These are phyloP conservation scores for Phortica magna DNA, from an alignment of 2,888 invertebrate species.

Conservation along the genomic window DNA sequence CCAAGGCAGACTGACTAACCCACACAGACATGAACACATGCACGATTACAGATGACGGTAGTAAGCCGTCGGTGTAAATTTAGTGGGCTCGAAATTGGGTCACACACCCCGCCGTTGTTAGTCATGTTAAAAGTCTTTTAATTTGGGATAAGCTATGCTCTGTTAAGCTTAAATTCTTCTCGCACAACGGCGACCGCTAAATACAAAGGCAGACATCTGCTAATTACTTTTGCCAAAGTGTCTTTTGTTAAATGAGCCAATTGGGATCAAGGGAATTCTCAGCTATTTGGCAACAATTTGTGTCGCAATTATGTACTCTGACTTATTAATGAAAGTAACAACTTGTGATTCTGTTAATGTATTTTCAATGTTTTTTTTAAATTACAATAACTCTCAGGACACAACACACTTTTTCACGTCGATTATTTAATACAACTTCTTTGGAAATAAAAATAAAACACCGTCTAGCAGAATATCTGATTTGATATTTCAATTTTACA, in stretches of 20 bases:
- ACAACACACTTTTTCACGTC: no score
- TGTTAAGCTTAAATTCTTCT: background rate
- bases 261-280: background rate
- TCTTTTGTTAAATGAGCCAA: background rate
- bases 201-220: background rate
- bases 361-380: no score
- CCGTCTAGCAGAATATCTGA: no score
- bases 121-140: conserved; percentile 3
- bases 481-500: no score
- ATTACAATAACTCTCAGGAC: no score
- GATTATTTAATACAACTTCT: no score
- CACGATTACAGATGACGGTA: background rate
- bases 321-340: no score
- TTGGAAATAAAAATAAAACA: no score
- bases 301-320: no score
- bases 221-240: background rate
- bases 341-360: no score
- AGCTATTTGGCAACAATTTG: no score
- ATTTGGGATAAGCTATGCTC: background rate
- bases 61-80: background rate
- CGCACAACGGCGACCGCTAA: no score
- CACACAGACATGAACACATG: background rate
- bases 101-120: conserved; percentile 2
- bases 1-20: background rate
- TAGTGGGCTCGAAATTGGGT: conserved; percentile 16